A percentile compares a stretch with the other conserved stretches of the same genome.
Evolutionary conservation across 2,888 invertebrate species (phyloP).

Genomic region (Cepaea hortensis): DNA sequence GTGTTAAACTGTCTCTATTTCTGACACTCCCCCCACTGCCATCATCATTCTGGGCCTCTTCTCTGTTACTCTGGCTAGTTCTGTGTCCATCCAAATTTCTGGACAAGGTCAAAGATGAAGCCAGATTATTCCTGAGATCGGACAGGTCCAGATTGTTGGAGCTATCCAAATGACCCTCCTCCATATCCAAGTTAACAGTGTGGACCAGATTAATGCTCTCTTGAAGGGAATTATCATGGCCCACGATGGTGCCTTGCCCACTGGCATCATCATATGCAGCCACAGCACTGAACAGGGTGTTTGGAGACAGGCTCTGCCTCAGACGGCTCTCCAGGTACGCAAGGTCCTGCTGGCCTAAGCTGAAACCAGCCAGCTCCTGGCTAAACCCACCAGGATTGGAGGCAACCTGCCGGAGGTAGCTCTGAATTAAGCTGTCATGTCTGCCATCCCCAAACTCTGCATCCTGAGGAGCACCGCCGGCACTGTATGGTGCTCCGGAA

Average conservation of each 20-base stretch:
- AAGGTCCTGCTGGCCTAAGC: conserved; percentile 43
- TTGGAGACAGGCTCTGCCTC: conserved; percentile 37
- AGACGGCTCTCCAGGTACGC: conserved; percentile 35
- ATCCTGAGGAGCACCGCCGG: background rate
- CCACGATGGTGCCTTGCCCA: background rate
- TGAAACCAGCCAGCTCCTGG: conserved; percentile 43
- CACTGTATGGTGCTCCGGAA: background rate
- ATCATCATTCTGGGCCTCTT: background rate
- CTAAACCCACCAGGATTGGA: conserved; percentile 25
- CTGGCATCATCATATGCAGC: conserved; percentile 36
- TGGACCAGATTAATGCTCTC: conserved; percentile 44
- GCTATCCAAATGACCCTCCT: conserved; percentile 20
- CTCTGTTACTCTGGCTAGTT: background rate
- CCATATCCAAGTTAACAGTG: conserved; percentile 48
- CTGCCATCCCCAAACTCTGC: conserved; percentile 33
- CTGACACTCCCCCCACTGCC: too few species aligned
- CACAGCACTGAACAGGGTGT: conserved; percentile 36
- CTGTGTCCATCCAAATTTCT: conserved; percentile 5
- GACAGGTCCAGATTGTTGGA: conserved; percentile 34
- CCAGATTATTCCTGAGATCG: background rate
- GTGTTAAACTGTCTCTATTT: too few species aligned
- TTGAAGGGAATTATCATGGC: conserved; percentile 38
- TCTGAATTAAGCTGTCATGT: conserved; percentile 28
- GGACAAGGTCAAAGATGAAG: background rate
- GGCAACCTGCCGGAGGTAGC: conserved; percentile 19